phyloP scores from a whole-genome alignment of 1,140 invertebrate species.

The Atopsyche davidsoni region DNA sequence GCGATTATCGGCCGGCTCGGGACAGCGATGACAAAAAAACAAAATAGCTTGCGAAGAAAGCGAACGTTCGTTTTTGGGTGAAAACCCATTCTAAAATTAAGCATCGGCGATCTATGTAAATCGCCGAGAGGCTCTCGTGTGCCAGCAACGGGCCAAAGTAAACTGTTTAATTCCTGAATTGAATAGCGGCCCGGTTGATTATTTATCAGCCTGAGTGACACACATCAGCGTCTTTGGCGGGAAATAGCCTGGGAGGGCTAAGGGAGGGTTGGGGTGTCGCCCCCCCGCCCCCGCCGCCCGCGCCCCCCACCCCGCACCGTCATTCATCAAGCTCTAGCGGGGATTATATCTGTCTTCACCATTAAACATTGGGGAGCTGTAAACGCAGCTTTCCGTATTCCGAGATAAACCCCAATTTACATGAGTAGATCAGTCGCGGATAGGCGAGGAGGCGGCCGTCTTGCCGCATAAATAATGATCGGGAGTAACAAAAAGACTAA shows the following conservation, averaged over 20 bases:
- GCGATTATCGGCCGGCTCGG: no score
- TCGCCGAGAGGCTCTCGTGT: neutral
- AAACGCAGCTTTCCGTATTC: no score
- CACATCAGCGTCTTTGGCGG: neutral
- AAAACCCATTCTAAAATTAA: neutral
- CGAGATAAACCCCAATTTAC: no score
- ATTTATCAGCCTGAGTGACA: slow-evolving; percentile 11
- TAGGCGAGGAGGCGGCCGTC: no score
- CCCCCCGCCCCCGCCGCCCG: neutral
- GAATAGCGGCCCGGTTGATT: neutral
- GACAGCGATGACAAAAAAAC: no score
- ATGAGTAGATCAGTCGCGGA: no score
- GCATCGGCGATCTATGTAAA: neutral
- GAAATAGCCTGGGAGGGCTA: no score
- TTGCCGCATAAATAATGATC: no score
- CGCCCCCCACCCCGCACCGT: slow-evolving; percentile 6
- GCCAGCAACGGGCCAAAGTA: neutral
- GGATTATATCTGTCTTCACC: slow-evolving; percentile 25
- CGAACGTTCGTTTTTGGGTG: no score
- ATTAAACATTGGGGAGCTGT: slow-evolving; percentile 21
- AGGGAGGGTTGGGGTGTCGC: neutral
- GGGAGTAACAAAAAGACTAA: no score
- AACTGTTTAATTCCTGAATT: neutral
- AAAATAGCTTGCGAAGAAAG: no score
- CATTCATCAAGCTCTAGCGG: slow-evolving; percentile 23